Percentiles rank a stretch among this genome's conserved stretches.
phyloP scores from a whole-genome alignment of 2,113 vertebrate species.

The Brachyhypopomus gauderio region DNA sequence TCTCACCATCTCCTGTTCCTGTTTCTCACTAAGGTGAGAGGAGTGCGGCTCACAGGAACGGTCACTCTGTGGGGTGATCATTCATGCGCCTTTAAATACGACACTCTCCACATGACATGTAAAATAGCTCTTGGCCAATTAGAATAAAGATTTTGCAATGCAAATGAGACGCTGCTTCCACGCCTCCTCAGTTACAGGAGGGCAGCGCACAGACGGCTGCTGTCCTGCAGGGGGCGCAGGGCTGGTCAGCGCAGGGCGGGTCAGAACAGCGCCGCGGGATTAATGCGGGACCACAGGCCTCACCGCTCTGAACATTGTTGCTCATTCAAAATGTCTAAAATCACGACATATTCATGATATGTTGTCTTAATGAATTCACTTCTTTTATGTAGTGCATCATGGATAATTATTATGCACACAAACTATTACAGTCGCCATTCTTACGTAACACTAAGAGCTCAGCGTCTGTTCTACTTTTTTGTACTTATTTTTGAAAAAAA shows the following conservation, averaged over 20 bases:
- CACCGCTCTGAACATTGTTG: not conserved
- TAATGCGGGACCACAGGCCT: too few relatives aligned
- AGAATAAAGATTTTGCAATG: slow-evolving; percentile 44
- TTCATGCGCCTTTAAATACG: slow-evolving; percentile 45
- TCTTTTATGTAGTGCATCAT: not conserved
- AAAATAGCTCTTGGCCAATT: slow-evolving; percentile 37
- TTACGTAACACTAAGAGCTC: not conserved
- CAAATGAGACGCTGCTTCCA: slow-evolving; percentile 32
- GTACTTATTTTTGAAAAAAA: too few relatives aligned
- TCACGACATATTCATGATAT: not conserved
- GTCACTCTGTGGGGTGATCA: not conserved
- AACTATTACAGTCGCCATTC: not conserved
- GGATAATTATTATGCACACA: not conserved
- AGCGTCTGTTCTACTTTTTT: not conserved
- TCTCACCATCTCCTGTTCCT: too few relatives aligned
- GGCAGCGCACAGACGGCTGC: slow-evolving; percentile 22
- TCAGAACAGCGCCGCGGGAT: not conserved
- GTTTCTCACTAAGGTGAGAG: too few relatives aligned
- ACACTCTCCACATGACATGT: slow-evolving; percentile 36
- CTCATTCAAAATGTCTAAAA: not conserved
- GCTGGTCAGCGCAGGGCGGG: slow-evolving; percentile 4
- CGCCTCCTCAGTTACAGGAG: slow-evolving; percentile 33
- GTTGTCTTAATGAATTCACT: not conserved
- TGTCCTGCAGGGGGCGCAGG: slow-evolving; percentile 13
- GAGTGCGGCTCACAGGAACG: not conserved